Conservation (phyloP, 2,888 invertebrate species). For the Silvanus unidentatus region DNA sequence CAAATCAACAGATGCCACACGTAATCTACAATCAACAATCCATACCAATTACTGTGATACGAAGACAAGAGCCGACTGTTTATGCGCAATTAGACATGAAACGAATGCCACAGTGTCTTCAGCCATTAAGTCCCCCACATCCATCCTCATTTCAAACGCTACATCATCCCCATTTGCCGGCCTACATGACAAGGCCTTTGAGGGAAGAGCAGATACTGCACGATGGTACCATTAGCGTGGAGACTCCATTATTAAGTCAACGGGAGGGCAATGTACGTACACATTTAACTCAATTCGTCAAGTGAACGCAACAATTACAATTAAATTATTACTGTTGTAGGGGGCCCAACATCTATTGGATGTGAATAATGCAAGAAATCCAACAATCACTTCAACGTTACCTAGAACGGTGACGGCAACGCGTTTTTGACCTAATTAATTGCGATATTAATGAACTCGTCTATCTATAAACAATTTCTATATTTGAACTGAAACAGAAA, state of each 20-base stretch:
- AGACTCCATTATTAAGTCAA: conserved; percentile 41
- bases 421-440: conserved; percentile 46
- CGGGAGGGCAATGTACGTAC: conserved; percentile 41
- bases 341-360: conserved; percentile 42
- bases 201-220: conserved; percentile 37
- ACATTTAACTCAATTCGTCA: too few species aligned
- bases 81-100: conserved; percentile 53
- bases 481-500: conserved; percentile 12
- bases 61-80: conserved; percentile 50
- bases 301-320: too few species aligned
- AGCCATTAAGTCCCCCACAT: conserved; percentile 42
- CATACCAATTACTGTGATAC: conserved; percentile 44
- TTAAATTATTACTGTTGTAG: conserved; percentile 12
- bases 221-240: conserved; percentile 38
- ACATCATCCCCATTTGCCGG: conserved; percentile 41
- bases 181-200: conserved; percentile 39
- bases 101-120: conserved; percentile 34
- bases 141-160: conserved; percentile 44
- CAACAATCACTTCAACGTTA: conserved; percentile 39
- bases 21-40: conserved; percentile 44
- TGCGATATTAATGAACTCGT: conserved; percentile 31
- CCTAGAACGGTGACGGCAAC: conserved; percentile 45
- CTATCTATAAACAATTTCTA: conserved; percentile 33
- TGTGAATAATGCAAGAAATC: conserved; percentile 35
- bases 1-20: conserved; percentile 43